These are phyloP conservation scores for Gephyroberyx darwinii DNA, from an alignment of 2,797 vertebrate genomes.

Conservation along the genomic window DNA sequence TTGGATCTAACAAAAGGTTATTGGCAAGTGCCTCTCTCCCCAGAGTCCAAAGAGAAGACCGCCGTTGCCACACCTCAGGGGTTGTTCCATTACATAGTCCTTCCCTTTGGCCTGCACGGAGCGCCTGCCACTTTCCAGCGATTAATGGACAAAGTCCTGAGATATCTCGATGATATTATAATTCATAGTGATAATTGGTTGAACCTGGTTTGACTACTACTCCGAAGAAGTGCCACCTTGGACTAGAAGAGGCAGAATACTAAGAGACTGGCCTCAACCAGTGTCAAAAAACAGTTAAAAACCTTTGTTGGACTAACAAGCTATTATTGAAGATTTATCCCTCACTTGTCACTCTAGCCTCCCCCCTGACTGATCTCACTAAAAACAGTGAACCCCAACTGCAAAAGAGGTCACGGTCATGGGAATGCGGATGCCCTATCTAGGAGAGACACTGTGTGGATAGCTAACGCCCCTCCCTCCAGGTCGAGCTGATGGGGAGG, in stretches of 20 bases:
- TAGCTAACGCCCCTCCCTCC: no score
- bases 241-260: background rate
- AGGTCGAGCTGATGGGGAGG: no score
- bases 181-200: background rate
- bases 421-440: no score
- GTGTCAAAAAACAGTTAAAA: background rate
- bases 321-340: background rate
- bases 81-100: background rate
- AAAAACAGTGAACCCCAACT: no score
- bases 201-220: background rate
- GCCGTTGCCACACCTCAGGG: background rate
- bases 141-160: no score
- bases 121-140: background rate
- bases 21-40: background rate
- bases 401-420: no score
- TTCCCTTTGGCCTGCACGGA: background rate
- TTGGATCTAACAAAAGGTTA: constrained; percentile 5
- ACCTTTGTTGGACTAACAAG: background rate
- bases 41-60: background rate
- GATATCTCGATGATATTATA: background rate
- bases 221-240: background rate
- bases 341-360: background rate
- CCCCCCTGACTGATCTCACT: background rate
- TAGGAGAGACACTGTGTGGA: no score
- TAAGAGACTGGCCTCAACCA: background rate